phyloP scores from a whole-genome alignment of 2,888 invertebrate species.

The Pseudococcus viburni region DNA sequence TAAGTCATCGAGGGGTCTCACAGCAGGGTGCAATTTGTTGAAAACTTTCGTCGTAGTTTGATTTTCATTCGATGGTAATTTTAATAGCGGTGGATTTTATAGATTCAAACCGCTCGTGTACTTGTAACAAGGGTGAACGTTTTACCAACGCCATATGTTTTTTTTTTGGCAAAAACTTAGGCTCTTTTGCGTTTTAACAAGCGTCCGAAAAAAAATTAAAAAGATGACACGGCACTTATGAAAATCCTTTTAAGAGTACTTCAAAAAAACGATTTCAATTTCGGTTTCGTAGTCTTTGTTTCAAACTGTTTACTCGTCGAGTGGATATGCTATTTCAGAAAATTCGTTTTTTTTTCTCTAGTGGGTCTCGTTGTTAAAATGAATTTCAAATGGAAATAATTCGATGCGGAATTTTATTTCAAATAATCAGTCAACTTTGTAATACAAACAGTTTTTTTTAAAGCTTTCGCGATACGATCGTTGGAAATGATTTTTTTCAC shows the following conservation, averaged over 20 bases:
- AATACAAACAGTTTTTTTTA: slow-evolving; percentile 15
- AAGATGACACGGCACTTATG: slow-evolving; percentile 24
- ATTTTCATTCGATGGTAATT: slow-evolving; percentile 27
- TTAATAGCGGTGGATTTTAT: neutral
- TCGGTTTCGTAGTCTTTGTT: slow-evolving; percentile 30
- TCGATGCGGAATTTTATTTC: slow-evolving; percentile 41
- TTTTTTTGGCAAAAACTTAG: neutral
- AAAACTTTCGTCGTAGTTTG: slow-evolving; percentile 3
- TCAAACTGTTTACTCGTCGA: neutral
- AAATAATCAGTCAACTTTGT: slow-evolving; percentile 50
- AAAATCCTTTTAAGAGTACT: slow-evolving; percentile 28
- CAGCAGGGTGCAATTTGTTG: neutral
- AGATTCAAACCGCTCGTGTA: neutral
- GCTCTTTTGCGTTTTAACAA: neutral
- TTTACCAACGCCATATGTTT: slow-evolving; percentile 6
- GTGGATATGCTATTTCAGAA: slow-evolving; percentile 30
- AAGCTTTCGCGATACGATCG: slow-evolving; percentile 2
- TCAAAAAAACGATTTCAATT: slow-evolving; percentile 49
- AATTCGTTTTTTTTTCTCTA: neutral
- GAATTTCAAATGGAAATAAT: slow-evolving; percentile 48
- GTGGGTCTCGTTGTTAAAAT: slow-evolving; percentile 9
- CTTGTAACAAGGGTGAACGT: neutral
- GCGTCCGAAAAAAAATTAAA: neutral
- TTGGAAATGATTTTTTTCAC: slow-evolving; percentile 30
- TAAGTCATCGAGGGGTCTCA: neutral